These are phyloP conservation scores for Cyprinus carpio DNA, from an alignment of 2,113 vertebrate genomes.

Conservation along the genomic window DNA sequence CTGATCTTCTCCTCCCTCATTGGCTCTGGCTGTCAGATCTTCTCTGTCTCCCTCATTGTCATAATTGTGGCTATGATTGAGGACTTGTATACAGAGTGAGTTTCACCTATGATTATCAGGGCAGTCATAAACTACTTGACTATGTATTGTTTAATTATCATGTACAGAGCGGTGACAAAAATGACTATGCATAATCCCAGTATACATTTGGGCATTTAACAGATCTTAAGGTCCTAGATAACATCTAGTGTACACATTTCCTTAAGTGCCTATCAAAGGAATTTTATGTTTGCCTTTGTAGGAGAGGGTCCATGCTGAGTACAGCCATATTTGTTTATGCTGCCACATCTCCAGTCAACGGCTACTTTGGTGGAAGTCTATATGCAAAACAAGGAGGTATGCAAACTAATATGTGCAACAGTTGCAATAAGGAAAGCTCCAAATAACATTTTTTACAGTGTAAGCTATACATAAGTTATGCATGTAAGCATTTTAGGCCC, in stretches of 20 bases:
- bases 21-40: conserved; percentile 98
- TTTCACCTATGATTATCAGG: conserved; percentile 49
- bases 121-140: not conserved
- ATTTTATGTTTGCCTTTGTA: conserved; percentile 60
- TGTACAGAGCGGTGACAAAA: not conserved
- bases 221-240: not conserved
- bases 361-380: conserved; percentile 97
- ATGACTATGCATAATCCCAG: not conserved
- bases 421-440: not conserved
- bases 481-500: not conserved
- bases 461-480: not conserved
- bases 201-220: not conserved
- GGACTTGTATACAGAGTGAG: conserved; percentile 99
- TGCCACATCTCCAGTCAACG: conserved; percentile 96
- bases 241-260: not conserved
- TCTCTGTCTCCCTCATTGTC: conserved; percentile 97
- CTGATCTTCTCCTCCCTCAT: conserved; percentile 98
- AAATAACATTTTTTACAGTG: not conserved
- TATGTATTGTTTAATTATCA: not conserved
- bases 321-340: conserved; percentile 99
- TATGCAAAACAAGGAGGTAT: conserved; percentile 99
- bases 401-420: not conserved
- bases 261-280: not conserved
- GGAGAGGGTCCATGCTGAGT: conserved; percentile 98
- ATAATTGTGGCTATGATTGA: conserved; percentile 98